Percentiles rank a stretch among this genome's conserved stretches.
These are phyloP conservation scores for Hepsetus odoe DNA, from an alignment of 2,113 vertebrate genomes.

Conservation along the genomic window DNA sequence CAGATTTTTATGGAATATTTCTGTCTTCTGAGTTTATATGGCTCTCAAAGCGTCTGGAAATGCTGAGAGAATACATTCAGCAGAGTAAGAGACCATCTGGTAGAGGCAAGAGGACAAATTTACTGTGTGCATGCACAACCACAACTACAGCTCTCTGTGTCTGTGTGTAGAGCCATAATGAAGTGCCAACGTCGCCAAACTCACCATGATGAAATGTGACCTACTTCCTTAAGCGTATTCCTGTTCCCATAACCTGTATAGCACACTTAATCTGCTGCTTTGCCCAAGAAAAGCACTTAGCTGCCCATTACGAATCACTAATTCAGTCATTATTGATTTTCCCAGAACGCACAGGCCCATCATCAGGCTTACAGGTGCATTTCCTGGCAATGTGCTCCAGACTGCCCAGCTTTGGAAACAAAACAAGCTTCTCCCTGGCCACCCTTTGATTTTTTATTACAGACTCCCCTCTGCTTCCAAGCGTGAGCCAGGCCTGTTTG, in stretches of 20 bases:
- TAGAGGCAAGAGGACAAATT: constrained; percentile 38
- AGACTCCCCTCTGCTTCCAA: constrained; percentile 27
- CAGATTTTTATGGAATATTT: constrained; percentile 31
- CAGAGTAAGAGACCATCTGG: constrained; percentile 43
- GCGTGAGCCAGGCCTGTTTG: constrained; percentile 51
- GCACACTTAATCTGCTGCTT: constrained; percentile 7
- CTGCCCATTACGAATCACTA: constrained; percentile 14
- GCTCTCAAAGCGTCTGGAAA: constrained; percentile 16
- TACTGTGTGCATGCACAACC: constrained; percentile 34
- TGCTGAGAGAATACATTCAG: constrained; percentile 29
- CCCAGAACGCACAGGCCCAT: constrained; percentile 16
- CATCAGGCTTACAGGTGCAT: constrained; percentile 49
- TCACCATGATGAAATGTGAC: constrained; percentile 28
- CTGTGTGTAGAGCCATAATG: constrained; percentile 10
- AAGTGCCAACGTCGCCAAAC: constrained; percentile 23
- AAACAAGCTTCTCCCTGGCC: constrained; percentile 38
- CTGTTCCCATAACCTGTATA: constrained; percentile 18
- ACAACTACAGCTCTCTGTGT: constrained; percentile 20
- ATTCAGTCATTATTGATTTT: constrained; percentile 46
- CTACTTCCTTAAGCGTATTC: constrained; percentile 18
- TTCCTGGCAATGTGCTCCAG: constrained; percentile 22
- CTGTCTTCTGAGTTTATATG: constrained; percentile 34
- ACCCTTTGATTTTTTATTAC: constrained; percentile 42
- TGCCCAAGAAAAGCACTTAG: not conserved
- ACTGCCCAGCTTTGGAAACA: constrained; percentile 48